Evolutionary conservation across 2,888 invertebrate species (phyloP), one percentile per base, ranked within the genome.

Genomic region (Adelognathus sp.): DNA sequence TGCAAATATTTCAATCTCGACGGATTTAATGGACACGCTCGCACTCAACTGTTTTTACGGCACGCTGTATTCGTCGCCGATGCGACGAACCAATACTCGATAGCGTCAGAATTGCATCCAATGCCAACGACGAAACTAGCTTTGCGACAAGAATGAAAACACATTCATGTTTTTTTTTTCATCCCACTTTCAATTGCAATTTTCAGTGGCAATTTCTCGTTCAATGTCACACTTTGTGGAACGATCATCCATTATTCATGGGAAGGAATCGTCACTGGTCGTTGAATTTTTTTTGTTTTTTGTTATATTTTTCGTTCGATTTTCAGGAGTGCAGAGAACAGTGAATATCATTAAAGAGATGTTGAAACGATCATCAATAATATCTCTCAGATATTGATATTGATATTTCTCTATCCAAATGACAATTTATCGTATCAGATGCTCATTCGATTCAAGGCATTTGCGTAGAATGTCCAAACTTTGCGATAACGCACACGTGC

Each of bases 1-100:
- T 73, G 73, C 56, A 73, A 73, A 73, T 66, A 73, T 73, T 73
- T 73, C 64, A 73, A 73, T 66, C 73, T 58, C 64, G 36, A n/a
- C 33, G 29, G 31, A 39, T 63, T 73, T 73, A 73, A 73, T 58
- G 56, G 73, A 50, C 64, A 27, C 21, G 31, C 31, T 36, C 31
- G 27, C 46, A 33, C 41, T 56, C 27, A 2, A 46, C 36, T 73
- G 64, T 58, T 64, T n/a, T 64, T 27, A 73, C 31, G 44, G 33
- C 36, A 54, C 39, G 33, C 11, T 29, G 56, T 64, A 44, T 29
- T 46, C n/a, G 33, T 44, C 67, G 3, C 11, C 11, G 24, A 11
- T 36, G 33, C 27, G 18, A 24, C 29, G 29, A 52, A 33, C 36
- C 41, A 54, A 60, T 33, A 24, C 24, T 50, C 18, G 50, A 16